These are phyloP conservation scores for Rugalucina vietnamica DNA, from an alignment of 2,888 invertebrate genomes.

Conservation along the genomic window DNA sequence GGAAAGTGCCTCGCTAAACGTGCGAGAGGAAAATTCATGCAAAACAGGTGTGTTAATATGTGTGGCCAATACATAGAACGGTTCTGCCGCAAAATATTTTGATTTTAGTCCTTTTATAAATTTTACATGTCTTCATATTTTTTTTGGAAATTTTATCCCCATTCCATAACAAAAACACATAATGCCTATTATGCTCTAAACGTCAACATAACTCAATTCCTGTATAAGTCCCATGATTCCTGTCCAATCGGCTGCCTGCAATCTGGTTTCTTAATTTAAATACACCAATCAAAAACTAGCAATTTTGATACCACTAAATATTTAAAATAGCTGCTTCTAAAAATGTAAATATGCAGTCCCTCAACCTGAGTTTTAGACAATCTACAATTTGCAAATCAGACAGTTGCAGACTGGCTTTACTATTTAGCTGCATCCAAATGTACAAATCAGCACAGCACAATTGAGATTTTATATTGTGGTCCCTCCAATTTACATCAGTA, in stretches of 20 bases:
- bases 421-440: too few species aligned
- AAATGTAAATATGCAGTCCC: too few species aligned
- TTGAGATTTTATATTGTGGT: too few species aligned
- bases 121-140: not conserved
- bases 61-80: conserved; percentile 1
- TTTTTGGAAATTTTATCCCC: conserved; percentile 59
- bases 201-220: not conserved
- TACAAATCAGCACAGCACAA: too few species aligned
- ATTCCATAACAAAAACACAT: conserved; percentile 38
- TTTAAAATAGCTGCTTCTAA: too few species aligned
- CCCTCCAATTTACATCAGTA: too few species aligned
- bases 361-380: too few species aligned
- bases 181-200: not conserved
- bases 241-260: conserved; percentile 2
- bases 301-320: too few species aligned
- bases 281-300: too few species aligned
- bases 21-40: not conserved
- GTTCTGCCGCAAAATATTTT: not conserved
- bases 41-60: not conserved
- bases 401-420: too few species aligned
- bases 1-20: not conserved
- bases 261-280: conserved; percentile 7
- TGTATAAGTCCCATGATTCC: not conserved
- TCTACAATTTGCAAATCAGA: too few species aligned
- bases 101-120: not conserved